Percentiles rank a stretch among this genome's conserved stretches.
These are phyloP conservation scores for Caloenas nicobarica DNA, from an alignment of 2,113 vertebrate genomes.

Conservation along the genomic window DNA sequence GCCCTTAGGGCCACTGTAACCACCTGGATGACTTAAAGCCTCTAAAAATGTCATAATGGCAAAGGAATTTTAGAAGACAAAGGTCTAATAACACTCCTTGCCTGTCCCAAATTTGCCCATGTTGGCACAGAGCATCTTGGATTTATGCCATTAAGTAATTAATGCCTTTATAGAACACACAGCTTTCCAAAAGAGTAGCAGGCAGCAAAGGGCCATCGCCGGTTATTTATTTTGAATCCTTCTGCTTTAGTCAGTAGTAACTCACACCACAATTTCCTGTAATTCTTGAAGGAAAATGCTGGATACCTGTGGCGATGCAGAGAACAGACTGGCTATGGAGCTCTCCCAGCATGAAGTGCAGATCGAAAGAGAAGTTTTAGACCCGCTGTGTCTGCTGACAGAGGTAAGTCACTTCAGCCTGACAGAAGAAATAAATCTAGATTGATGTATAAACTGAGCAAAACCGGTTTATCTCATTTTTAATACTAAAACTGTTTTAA, in stretches of 20 bases:
- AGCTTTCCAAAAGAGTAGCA: background rate
- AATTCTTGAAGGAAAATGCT: conserved; percentile 87
- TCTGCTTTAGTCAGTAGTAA: background rate
- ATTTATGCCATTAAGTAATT: background rate
- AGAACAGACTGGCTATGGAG: conserved; percentile 91
- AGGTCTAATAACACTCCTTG: background rate
- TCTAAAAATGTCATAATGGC: background rate
- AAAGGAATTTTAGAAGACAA: background rate
- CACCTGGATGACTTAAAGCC: background rate
- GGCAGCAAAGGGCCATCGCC: background rate
- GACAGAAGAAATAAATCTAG: background rate
- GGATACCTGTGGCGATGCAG: conserved; percentile 92
- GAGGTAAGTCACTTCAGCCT: conserved; percentile 78
- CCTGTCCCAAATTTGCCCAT: background rate
- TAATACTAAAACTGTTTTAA: background rate
- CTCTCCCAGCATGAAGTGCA: conserved; percentile 91
- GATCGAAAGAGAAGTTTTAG: conserved; percentile 92
- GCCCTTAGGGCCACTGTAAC: background rate
- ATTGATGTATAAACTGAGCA: background rate
- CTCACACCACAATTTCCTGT: background rate
- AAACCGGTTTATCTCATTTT: background rate
- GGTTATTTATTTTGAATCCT: background rate
- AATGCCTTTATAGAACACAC: background rate
- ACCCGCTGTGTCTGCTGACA: conserved; percentile 87
- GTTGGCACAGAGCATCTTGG: background rate